Evolutionary conservation across 2,888 invertebrate genomes (phyloP), one percentile per base, ranked within the genome.

Genomic region (Acrobasis suavella): DNA sequence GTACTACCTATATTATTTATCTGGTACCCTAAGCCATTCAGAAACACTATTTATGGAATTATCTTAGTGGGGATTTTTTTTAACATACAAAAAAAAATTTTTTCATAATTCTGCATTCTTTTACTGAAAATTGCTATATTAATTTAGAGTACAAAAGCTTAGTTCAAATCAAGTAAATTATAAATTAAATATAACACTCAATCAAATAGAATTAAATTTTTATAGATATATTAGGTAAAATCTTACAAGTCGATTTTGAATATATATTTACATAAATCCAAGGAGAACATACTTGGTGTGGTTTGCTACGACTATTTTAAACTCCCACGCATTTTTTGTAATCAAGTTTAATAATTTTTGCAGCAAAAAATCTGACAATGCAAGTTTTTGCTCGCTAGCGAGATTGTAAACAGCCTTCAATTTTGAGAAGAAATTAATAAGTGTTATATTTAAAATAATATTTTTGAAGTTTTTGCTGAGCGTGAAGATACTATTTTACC

Each of bases 281-380:
- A 55, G 55, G 55, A 55, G 39, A 55, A 39, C 9, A 39, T 39
- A 55, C 38, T n/a, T 2, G n/a, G n/a, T n/a, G 15, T 15, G 16
- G 32, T 22, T 39, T 15, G 8, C 9, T 16, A 42, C 14, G 42
- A 42, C 22, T 56, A 16, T 56, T 14, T 46, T 8, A 42, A 42
- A 46, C 46, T 56, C 56, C 56, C 56, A 56, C 56, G 56, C 56
- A 42, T 15, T 56, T 56, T 56, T 56, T 56, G 56, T 14, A 46
- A 56, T 56, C 17, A 56, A 39, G 39, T 56, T 39, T 56, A 39
- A 56, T 56, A 0, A 56, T 56, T 56, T 56, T 46, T 17, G 14
- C 6, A 46, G 17, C 56, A 56, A 56, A 56, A 56, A 56, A 10
- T 42, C n/a, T 9, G 17, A 56, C 56, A 56, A 42, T 46, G 22